Evolutionary conservation across 2,113 vertebrate species (phyloP).

Genomic region (Bos taurus): DNA sequence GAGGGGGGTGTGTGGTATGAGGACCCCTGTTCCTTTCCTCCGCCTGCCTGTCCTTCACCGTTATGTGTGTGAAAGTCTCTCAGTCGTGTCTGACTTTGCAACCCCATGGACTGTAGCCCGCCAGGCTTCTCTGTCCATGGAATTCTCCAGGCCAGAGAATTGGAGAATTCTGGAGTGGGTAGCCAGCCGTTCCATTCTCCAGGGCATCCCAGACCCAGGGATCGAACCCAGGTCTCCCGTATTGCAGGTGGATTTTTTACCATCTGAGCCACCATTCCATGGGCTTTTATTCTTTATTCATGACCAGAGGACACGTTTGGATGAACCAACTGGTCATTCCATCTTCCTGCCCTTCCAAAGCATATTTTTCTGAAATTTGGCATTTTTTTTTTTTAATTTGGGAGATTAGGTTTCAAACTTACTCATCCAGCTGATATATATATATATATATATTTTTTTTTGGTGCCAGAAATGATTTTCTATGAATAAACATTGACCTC

Average conservation of each 20-base stretch:
- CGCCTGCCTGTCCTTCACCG: background rate
- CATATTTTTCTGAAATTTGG: background rate
- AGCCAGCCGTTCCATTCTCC: background rate
- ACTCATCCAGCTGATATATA: background rate
- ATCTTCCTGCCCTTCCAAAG: background rate
- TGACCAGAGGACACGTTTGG: background rate
- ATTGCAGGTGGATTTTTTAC: background rate
- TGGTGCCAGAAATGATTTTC: background rate
- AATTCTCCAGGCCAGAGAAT: background rate
- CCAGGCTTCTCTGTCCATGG: background rate
- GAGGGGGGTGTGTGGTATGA: background rate
- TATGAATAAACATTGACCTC: background rate
- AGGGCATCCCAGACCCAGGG: background rate
- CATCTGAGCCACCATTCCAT: background rate
- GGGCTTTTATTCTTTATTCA: background rate
- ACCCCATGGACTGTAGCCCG: no score
- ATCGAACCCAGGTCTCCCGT: rapidly evolving
- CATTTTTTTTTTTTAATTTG: background rate
- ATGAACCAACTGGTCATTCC: background rate
- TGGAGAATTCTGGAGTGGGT: background rate
- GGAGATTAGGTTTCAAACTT: background rate
- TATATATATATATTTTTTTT: background rate
- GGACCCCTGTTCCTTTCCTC: background rate
- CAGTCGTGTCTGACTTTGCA: background rate
- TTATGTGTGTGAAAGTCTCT: background rate